phyloP scores from a whole-genome alignment of 2,113 vertebrate species.

The Eulemur macaco region DNA sequence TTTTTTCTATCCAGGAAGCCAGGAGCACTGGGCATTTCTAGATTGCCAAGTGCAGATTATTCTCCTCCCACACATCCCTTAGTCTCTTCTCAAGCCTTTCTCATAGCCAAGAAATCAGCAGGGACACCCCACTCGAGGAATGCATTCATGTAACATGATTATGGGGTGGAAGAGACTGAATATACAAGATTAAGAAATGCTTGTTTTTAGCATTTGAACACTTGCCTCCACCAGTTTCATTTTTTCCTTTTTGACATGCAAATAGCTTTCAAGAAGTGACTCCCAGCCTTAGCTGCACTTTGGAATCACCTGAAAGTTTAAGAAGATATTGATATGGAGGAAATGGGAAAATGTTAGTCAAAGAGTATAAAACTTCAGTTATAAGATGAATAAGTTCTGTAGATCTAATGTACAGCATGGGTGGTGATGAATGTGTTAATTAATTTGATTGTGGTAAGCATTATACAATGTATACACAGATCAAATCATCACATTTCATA shows the following conservation, averaged over 20 bases:
- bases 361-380: not conserved
- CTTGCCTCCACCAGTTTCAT: slow-evolving; percentile 14
- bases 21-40: not conserved
- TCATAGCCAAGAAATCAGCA: not conserved
- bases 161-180: not conserved
- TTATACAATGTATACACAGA: too few relatives aligned
- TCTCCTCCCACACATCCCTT: not conserved
- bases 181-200: not conserved
- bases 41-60: not conserved
- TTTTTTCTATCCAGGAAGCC: not conserved
- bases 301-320: not conserved
- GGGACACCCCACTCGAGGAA: not conserved
- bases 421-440: not conserved
- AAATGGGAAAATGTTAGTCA: not conserved
- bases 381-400: not conserved
- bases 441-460: not conserved
- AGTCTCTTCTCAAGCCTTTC: not conserved
- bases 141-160: not conserved
- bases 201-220: slow-evolving; percentile 37
- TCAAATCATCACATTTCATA: not conserved
- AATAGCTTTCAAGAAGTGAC: not conserved
- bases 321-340: not conserved
- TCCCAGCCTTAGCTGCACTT: not conserved
- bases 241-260: not conserved
- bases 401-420: not conserved